Conservation (phyloP, 2,113 vertebrate genomes). For the Uria aalge region DNA sequence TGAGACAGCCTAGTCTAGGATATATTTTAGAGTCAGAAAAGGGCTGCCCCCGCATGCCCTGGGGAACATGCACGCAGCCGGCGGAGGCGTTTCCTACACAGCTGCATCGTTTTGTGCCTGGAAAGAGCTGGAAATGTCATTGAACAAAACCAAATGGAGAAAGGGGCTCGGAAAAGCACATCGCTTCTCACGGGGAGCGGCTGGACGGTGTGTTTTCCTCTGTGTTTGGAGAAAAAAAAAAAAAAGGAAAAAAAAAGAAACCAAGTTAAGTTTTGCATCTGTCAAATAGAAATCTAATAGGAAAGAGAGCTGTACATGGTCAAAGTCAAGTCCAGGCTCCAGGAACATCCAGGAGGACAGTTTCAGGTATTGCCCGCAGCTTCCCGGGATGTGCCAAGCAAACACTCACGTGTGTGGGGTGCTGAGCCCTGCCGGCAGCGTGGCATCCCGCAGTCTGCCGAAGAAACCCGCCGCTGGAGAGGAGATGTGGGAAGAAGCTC, state of each 20-base stretch:
- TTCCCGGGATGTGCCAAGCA: background rate
- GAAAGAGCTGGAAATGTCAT: background rate
- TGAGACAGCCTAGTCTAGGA: background rate
- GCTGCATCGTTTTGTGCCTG: background rate
- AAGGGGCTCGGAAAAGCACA: background rate
- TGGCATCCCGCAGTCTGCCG: accelerated
- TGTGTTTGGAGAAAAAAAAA: background rate
- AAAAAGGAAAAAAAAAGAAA: background rate
- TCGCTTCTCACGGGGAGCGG: background rate
- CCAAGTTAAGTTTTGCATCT: background rate
- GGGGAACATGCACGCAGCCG: constrained; percentile 10
- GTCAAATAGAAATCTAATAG: constrained; percentile 43
- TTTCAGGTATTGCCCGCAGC: background rate
- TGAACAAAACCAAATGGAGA: background rate
- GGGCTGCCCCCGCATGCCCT: background rate
- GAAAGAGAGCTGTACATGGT: constrained; percentile 31
- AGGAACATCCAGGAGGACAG: background rate
- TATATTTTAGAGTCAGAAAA: background rate
- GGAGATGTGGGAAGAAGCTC: accelerated
- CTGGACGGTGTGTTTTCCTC: background rate
- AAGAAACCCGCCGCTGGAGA: background rate
- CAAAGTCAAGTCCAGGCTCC: background rate
- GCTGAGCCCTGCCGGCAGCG: background rate
- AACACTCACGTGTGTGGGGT: accelerated
- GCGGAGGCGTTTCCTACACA: background rate